Evolutionary conservation across 2,113 vertebrate genomes (phyloP).

Genomic region (Tyto alba): DNA sequence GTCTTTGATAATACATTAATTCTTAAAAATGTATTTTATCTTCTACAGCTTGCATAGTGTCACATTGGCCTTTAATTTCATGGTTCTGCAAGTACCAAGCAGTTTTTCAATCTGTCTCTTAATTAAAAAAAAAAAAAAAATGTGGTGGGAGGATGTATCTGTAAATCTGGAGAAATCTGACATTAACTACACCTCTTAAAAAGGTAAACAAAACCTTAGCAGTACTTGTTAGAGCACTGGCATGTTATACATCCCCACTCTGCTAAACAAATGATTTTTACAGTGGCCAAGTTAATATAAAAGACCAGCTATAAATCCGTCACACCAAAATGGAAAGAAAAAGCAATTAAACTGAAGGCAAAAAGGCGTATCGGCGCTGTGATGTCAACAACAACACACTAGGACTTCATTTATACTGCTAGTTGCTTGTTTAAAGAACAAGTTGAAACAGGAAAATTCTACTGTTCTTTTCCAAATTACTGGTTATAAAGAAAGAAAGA

Average conservation of each 20-base stretch:
- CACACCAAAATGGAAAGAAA: neutral
- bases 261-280: neutral
- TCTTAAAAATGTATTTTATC: neutral
- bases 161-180: neutral
- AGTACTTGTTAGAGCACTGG: neutral
- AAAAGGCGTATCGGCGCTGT: rapidly evolving
- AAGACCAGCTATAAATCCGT: neutral
- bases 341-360: neutral
- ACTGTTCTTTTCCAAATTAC: neutral
- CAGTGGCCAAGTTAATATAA: neutral
- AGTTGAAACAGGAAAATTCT: neutral
- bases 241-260: neutral
- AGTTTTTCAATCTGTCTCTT: neutral
- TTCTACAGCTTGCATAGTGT: neutral
- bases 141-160: neutral
- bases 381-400: neutral
- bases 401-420: neutral
- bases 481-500: neutral
- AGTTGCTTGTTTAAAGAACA: neutral
- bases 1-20: neutral
- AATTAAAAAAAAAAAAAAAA: neutral
- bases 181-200: neutral
- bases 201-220: neutral
- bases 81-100: neutral
- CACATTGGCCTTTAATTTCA: neutral